Percentiles rank a stretch among this genome's conserved stretches.
Conservation (phyloP, 2,888 invertebrate species). For the Yponomeuta cagnagella region DNA sequence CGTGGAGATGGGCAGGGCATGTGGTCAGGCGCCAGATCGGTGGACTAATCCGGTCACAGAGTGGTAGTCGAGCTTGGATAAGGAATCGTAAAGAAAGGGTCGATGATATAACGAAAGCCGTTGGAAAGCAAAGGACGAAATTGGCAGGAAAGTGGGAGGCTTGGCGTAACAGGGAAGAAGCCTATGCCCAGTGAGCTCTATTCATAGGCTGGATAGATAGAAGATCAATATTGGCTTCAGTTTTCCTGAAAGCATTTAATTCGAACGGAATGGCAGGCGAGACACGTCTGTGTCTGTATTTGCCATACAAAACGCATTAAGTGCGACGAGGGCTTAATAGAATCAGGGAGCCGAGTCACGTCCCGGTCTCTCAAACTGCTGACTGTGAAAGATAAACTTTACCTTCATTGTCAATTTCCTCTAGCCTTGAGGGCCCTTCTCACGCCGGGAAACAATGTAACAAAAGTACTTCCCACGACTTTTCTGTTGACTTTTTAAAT, state of each 20-base stretch:
- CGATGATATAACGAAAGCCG: no score
- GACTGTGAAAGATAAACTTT: conserved; percentile 69
- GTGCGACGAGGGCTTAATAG: conserved; percentile 25
- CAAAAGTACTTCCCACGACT: conserved; percentile 59
- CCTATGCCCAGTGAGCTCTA: no score
- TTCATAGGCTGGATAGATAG: no score
- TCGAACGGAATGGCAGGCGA: neutral
- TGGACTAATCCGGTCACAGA: no score
- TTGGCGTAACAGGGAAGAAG: no score
- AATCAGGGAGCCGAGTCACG: conserved; percentile 66
- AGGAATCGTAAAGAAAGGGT: no score
- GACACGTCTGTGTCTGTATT: neutral
- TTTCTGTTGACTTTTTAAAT: conserved; percentile 61
- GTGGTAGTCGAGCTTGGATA: no score
- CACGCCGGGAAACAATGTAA: conserved; percentile 62
- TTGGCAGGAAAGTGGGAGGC: no score
- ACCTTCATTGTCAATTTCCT: conserved; percentile 73
- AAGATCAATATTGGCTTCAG: neutral
- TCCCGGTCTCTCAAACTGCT: conserved; percentile 61
- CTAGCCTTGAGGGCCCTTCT: conserved; percentile 55
- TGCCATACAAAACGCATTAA: neutral
- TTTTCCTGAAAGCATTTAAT: conserved; percentile 15
- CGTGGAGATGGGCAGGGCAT: no score
- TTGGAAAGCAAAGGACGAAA: no score
- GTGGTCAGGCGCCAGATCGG: no score